Conservation (phyloP, 2,113 vertebrate genomes). For the rat (Rattus norvegicus) region GRCr8 NC_086021.1:65579501-65580000, state of each 20-base stretch:
- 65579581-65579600: constrained; percentile 72
- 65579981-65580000: neutral
- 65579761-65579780: constrained; percentile 11
- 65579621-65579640: constrained; percentile 67
- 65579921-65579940: neutral
- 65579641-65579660: constrained; percentile 48
- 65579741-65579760: neutral
- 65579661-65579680: constrained; percentile 59
- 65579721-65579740: constrained; percentile 27
- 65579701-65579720: neutral
- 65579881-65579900: neutral
- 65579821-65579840: neutral
- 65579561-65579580: constrained; percentile 54
- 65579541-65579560: constrained; percentile 76
- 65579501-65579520: constrained; percentile 66
- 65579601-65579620: constrained; percentile 75
- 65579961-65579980: neutral
- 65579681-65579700: neutral
- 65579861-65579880: neutral
- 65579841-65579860: neutral
- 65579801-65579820: fast-evolving
- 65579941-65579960: neutral
- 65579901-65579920: too few relatives aligned
- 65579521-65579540: constrained; percentile 73
- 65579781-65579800: neutral